phyloP scores from a whole-genome alignment of 1,140 invertebrate genomes.

The Idris sp. region DNA sequence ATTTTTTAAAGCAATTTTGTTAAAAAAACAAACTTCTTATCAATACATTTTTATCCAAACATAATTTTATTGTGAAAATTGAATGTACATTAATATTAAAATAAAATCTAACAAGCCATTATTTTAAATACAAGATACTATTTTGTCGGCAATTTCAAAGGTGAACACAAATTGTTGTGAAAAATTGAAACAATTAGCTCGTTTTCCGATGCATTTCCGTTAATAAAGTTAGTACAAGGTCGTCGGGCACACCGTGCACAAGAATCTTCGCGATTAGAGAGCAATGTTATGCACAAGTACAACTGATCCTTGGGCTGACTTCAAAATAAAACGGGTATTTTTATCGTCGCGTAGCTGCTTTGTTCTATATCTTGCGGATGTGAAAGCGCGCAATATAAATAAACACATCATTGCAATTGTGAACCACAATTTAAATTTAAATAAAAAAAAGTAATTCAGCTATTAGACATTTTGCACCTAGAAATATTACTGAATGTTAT shows the following conservation, averaged over 20 bases:
- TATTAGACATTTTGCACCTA: no score
- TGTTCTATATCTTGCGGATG: constrained; percentile 60
- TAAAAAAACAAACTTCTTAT: no score
- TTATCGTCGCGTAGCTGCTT: constrained; percentile 48
- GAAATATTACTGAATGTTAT: no score
- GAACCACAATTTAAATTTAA: constrained; percentile 24
- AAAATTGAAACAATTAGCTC: constrained; percentile 13
- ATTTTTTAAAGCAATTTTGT: no score
- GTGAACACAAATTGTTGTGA: no score
- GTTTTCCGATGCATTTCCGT: constrained; percentile 6
- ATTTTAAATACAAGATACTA: no score
- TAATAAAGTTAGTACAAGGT: constrained; percentile 53
- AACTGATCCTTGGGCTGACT: constrained; percentile 41
- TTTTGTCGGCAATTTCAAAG: no score
- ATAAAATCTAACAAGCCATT: no score
- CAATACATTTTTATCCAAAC: no score
- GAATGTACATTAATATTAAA: no score
- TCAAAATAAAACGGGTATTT: constrained; percentile 56
- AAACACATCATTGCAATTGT: constrained; percentile 49
- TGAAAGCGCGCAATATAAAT: constrained; percentile 54
- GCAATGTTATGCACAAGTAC: constrained; percentile 36
- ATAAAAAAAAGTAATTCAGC: constrained; percentile 15
- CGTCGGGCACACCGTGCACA: constrained; percentile 20
- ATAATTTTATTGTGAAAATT: no score
- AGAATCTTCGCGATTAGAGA: constrained; percentile 22